phyloP scores from a whole-genome alignment of 92 coral and sea anemone species.

The Zoanthus sociatus region DNA sequence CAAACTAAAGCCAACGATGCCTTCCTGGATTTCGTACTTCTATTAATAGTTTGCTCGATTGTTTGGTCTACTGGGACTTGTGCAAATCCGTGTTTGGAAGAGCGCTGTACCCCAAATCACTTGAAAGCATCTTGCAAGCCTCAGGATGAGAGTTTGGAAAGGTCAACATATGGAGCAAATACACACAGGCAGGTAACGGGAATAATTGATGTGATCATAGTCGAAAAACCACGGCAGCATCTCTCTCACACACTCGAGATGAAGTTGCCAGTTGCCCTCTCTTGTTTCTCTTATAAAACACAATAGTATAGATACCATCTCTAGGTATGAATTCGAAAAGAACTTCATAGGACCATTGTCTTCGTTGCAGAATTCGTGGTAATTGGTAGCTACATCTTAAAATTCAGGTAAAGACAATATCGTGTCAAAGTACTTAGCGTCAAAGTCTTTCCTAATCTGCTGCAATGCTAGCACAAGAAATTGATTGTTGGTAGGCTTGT shows the following conservation, averaged over 20 bases:
- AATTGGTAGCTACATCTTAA: conserved; percentile 13
- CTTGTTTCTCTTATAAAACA: conserved; percentile 26
- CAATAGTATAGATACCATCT: conserved; percentile 34
- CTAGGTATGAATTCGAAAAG: conserved; percentile 35
- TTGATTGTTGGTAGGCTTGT: conserved; percentile 35
- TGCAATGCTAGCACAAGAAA: conserved; percentile 41
- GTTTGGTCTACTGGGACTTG: conserved; percentile 74
- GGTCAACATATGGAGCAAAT: conserved; percentile 58
- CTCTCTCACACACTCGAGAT: conserved; percentile 24
- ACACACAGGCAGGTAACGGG: conserved; percentile 69
- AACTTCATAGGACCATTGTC: conserved; percentile 15
- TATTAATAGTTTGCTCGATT: conserved; percentile 70
- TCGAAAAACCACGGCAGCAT: conserved; percentile 54
- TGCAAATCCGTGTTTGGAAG: conserved; percentile 58
- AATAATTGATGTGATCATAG: conserved; percentile 56
- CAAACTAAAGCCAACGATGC: conserved; percentile 43
- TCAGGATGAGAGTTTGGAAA: conserved; percentile 69
- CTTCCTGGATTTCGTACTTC: conserved; percentile 63
- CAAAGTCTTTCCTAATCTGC: conserved; percentile 50
- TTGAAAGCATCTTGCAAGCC: conserved; percentile 54
- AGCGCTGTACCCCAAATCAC: conserved; percentile 73
- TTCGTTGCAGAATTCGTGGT: conserved; percentile 8
- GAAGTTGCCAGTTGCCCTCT: conserved; percentile 55
- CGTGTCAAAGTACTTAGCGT: conserved; percentile 42
- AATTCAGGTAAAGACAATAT: conserved; percentile 40